These are phyloP conservation scores for Flexamia atlantica DNA, from an alignment of 2,888 invertebrate genomes.

Conservation along the genomic window DNA sequence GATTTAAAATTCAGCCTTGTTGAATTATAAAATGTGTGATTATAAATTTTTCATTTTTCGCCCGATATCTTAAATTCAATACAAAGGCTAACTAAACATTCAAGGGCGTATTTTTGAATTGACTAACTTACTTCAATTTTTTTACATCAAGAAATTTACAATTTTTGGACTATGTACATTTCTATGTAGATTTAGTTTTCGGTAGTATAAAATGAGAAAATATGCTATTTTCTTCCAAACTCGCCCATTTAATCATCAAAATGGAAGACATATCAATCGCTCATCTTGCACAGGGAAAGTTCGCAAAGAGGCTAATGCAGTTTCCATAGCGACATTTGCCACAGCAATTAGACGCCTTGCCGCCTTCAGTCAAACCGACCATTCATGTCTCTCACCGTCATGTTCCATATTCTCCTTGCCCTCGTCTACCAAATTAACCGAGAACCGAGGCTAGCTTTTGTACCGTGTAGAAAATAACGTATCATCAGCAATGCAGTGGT, in stretches of 20 bases:
- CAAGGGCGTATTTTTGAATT: too few species aligned
- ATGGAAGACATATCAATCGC: background rate
- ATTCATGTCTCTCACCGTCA: background rate
- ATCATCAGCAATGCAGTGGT: background rate
- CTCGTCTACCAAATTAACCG: background rate
- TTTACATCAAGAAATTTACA: too few species aligned
- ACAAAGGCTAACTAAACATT: too few species aligned
- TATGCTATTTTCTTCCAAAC: too few species aligned
- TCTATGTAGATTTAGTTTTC: too few species aligned
- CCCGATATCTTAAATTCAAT: too few species aligned
- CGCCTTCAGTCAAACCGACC: conserved; percentile 13
- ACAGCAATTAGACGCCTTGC: background rate
- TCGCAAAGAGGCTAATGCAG: background rate
- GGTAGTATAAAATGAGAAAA: too few species aligned
- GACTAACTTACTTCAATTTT: too few species aligned
- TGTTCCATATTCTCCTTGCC: background rate
- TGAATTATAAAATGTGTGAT: too few species aligned
- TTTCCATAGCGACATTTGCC: conserved; percentile 23
- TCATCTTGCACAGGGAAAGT: conserved; percentile 11
- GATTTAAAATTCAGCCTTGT: too few species aligned
- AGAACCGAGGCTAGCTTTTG: background rate
- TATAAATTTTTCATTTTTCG: too few species aligned
- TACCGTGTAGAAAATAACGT: background rate
- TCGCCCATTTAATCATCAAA: background rate
- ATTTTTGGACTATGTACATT: too few species aligned